Evolutionary conservation across 2,888 invertebrate genomes (phyloP), one percentile per base, ranked within the genome.

Genomic region (Lepidocyrtoides sp.): DNA sequence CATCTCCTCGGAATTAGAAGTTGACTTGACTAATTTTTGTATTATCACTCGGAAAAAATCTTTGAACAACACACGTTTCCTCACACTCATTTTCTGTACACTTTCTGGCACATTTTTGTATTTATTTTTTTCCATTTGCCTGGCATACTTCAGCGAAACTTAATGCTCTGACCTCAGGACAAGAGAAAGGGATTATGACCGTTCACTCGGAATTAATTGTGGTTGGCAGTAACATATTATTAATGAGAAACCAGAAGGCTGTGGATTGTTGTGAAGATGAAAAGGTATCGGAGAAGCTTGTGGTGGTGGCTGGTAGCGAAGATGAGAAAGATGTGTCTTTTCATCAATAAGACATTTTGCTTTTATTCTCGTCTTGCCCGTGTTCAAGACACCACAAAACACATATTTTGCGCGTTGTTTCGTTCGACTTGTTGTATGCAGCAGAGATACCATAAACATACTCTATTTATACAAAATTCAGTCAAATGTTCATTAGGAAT

Each of bases 101-200:
- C 60, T n/a, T n/a, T 57, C 17, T 7, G 1, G 60, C 60, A 26
- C 8, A 26, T 60, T n/a, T n/a, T n/a, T n/a, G n/a, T n/a, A n/a
- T n/a, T n/a, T n/a, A 3, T 20, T 3, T 5, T 2, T 20, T 57
- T 5, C 57, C 57, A 17, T 57, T 54, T 54, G 7, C 17, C 14
- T 1, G 54, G 14, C 7, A 41, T 23, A 20, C 10, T 44, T 20
- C 29, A 7, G 57, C 57, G 17, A 77, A 83, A 81, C 77, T 82
- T 90, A 54, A 69, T 84, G 41, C 72, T 79, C 81, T 92, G 90
- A 90, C 92, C 92, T 81, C 90, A 85, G 85, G 84, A 84, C 75
- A 81, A 87, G 87, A 44, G 60, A 63, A 86, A 75, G 44, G 82
- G 89, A 92, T 92, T 90, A 89, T 72, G 69, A 60, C 82, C 72